phyloP scores from a whole-genome alignment of 2,797 vertebrate genomes.

The Hydrophis major region DNA sequence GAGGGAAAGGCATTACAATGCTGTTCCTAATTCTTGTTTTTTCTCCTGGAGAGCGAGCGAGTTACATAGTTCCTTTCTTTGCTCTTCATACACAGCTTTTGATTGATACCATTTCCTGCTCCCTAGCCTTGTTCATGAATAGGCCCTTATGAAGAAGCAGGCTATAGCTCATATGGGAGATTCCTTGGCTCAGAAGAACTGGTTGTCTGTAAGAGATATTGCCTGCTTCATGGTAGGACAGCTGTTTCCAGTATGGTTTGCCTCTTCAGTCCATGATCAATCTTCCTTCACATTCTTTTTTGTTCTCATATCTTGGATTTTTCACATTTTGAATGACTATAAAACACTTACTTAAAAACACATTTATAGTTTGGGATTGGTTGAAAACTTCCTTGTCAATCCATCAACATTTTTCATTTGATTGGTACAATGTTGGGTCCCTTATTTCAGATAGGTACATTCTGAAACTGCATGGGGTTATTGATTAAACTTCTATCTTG shows the following conservation, averaged over 20 bases:
- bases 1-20: background rate
- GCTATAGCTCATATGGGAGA: conserved; percentile 25
- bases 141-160: conserved; percentile 21
- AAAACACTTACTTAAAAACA: background rate
- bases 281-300: background rate
- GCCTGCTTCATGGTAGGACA: background rate
- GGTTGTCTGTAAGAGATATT: background rate
- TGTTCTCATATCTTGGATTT: background rate
- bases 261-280: background rate
- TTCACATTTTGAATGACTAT: conserved; percentile 15
- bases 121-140: background rate
- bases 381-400: background rate
- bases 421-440: background rate
- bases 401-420: background rate
- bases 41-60: background rate
- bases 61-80: background rate
- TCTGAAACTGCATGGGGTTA: background rate
- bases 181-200: conserved; percentile 36
- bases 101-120: background rate
- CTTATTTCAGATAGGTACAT: background rate
- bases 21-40: background rate
- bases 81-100: background rate
- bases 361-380: background rate
- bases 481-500: background rate
- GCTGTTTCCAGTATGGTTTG: background rate